Base-by-base conservation (phyloP, 2,888 invertebrate species). In the Hipparchia sbordonii region DNA sequence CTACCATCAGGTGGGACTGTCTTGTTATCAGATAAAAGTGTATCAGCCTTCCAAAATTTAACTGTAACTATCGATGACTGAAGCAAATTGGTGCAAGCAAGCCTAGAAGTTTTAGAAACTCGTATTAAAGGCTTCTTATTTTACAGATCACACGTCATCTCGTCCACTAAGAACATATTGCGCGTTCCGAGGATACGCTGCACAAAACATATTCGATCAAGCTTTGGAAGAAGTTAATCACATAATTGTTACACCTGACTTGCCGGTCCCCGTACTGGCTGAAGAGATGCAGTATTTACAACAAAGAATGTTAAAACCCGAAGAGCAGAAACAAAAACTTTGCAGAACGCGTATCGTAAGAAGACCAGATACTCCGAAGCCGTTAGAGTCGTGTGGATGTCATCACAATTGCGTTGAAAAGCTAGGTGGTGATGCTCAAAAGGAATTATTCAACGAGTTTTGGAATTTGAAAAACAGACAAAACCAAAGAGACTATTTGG, bases 171-270 rank as follows among this genome's bases (percentile, higher is more conserved):
- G 69, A 52, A 52, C 61, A 10, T 61, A 69, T 52, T 52, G 61
- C 5, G 61, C 61, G 33, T 69, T 61, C 39, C 69, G 61, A 23
- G 51, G 13, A n/a, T 13, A 59, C 23, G 1, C 13, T n/a, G 7
- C 23, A 12, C n/a, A 46, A 46, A 2, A 9, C 13, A 48, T 7
- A 51, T 59, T 51, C 39, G 59, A n/a, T 8, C 48, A 23, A 10
- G 2, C 59, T 60, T 68, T 60, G 59, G 69, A 60, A 33, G 61
- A 9, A 51, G 52, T 69, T 7, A 69, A 69, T 13, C 69, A 69
- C 12, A 69, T 69, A 13, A 51, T 69, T 7, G 69, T 69, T 0
- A 69, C 69, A 69, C 69, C 69, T 8, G 69, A 69, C 52, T 45
- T 69, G n/a, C 69, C 69, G 6, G 68, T 68, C 23, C 60, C 68